Percentiles rank a stretch among this genome's conserved stretches.
These are phyloP conservation scores for Hetaerina titia DNA, from an alignment of 2,888 invertebrate genomes.

Conservation along the genomic window DNA sequence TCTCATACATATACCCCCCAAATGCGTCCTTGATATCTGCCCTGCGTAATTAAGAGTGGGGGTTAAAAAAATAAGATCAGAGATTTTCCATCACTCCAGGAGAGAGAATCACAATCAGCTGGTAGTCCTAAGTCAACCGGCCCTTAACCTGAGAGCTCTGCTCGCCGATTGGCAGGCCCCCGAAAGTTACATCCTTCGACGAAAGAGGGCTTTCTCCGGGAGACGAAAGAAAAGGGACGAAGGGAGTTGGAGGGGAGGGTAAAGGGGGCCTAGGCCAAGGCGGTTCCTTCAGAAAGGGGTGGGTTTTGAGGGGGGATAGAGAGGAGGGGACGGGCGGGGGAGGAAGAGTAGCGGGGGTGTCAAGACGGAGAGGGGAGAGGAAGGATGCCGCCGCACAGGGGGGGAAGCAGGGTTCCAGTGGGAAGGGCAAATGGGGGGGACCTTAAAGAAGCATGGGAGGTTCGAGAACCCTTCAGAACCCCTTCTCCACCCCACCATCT, in stretches of 20 bases:
- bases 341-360: not conserved
- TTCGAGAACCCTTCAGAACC: not conserved
- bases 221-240: not conserved
- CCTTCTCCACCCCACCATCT: not conserved
- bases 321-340: not conserved
- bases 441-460: not conserved
- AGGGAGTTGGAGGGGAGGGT: not conserved
- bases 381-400: no score
- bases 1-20: not conserved
- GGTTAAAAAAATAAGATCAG: not conserved
- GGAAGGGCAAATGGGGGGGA: not conserved
- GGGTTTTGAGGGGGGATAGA: not conserved
- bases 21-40: not conserved
- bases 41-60: not conserved
- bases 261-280: not conserved
- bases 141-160: not conserved
- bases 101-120: not conserved
- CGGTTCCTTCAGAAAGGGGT: not conserved
- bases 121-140: not conserved
- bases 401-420: no score
- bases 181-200: not conserved
- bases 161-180: not conserved
- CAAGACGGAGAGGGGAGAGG: no score
- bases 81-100: not conserved
- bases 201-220: not conserved